Conservation (phyloP, 2,888 invertebrate species). For the Hyposoter dolosus region DNA sequence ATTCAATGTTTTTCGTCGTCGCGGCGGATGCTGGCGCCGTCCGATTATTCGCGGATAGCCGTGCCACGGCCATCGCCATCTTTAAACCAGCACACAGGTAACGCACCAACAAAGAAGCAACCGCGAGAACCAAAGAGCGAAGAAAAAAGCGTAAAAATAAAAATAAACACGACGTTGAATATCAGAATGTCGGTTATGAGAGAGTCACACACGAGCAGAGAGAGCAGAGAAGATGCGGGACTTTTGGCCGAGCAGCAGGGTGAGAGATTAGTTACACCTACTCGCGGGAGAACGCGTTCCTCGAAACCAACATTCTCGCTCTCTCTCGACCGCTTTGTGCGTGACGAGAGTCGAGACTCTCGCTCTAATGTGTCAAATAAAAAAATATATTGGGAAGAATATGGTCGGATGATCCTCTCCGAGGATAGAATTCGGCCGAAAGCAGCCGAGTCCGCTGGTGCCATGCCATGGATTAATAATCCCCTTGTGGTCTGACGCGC, state of each 20-base stretch:
- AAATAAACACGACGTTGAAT: not conserved
- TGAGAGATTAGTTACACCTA: conserved; percentile 57
- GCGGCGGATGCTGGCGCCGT: conserved; percentile 58
- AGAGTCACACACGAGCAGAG: conserved; percentile 66
- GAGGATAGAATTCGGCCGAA: conserved; percentile 38
- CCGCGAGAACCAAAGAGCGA: not conserved
- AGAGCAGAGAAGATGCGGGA: conserved; percentile 38
- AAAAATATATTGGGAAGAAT: conserved; percentile 52
- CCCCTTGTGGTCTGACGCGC: conserved; percentile 41
- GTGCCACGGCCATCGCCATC: conserved; percentile 6
- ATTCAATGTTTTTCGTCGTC: conserved; percentile 29
- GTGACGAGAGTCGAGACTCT: conserved; percentile 33
- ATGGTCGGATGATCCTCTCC: conserved; percentile 30
- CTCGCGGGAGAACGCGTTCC: conserved; percentile 40
- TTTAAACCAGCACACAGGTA: conserved; percentile 36
- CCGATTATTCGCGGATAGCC: conserved; percentile 66
- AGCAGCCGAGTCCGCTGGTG: not conserved
- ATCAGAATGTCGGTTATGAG: conserved; percentile 73
- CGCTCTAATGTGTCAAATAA: conserved; percentile 62
- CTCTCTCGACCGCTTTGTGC: conserved; percentile 16
- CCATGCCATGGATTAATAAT: conserved; percentile 38
- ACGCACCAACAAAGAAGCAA: conserved; percentile 24
- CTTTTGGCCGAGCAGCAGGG: conserved; percentile 30
- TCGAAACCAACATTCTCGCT: conserved; percentile 14
- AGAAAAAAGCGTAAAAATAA: conserved; percentile 1